Conservation (phyloP, 2,888 invertebrate species). For the Oeneis ivallda region DNA sequence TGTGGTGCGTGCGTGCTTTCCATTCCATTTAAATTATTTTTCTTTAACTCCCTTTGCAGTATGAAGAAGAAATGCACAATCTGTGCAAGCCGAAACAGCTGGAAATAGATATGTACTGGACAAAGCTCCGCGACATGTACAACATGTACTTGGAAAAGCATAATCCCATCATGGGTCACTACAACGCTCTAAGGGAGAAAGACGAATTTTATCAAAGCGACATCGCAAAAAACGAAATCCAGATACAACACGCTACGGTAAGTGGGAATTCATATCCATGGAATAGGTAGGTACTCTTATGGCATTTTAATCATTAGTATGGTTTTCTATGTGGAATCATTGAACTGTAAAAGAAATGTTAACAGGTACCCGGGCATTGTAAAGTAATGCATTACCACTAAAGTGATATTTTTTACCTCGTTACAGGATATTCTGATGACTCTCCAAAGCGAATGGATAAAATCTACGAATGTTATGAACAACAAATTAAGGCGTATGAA, state of each 20-base stretch:
- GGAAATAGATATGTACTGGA: conserved; percentile 68
- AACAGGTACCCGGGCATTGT: no score
- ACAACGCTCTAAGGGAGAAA: conserved; percentile 66
- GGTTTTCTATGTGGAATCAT: no score
- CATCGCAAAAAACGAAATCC: conserved; percentile 65
- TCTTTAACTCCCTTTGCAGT: conserved; percentile 46
- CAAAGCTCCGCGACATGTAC: conserved; percentile 65
- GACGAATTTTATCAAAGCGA: conserved; percentile 79
- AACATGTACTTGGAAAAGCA: conserved; percentile 64
- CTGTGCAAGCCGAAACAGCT: conserved; percentile 68
- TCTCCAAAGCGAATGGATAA: conserved; percentile 76
- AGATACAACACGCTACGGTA: conserved; percentile 65
- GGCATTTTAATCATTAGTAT: no score
- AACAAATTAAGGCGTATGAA: conserved; percentile 72
- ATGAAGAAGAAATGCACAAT: conserved; percentile 68
- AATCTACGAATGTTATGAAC: conserved; percentile 66
- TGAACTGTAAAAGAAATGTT: no score
- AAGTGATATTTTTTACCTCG: not conserved
- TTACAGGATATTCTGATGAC: conserved; percentile 62
- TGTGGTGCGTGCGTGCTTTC: no score
- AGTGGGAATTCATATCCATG: conserved; percentile 31
- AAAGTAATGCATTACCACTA: no score
- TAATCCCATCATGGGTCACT: conserved; percentile 72
- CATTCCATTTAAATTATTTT: not conserved
- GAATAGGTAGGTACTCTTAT: not conserved